phyloP scores from a whole-genome alignment of 2,113 vertebrate species.

The Theropithecus gelada region DNA sequence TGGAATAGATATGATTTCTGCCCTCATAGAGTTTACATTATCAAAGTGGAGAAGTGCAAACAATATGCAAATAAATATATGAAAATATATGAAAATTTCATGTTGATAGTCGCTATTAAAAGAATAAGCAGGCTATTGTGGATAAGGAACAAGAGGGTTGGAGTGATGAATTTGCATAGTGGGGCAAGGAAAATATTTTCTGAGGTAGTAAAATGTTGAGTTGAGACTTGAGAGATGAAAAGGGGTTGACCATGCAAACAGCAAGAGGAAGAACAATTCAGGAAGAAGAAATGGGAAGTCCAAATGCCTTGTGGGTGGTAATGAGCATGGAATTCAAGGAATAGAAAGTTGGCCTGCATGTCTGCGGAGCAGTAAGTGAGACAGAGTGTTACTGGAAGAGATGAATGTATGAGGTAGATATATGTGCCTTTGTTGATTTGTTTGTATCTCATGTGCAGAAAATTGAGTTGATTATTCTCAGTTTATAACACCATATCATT shows the following conservation, averaged over 20 bases:
- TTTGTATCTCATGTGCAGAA: background rate
- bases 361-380: background rate
- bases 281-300: background rate
- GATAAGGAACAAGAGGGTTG: background rate
- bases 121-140: background rate
- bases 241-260: background rate
- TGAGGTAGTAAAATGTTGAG: background rate
- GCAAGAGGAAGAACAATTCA: background rate
- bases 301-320: background rate
- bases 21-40: background rate
- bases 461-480: background rate
- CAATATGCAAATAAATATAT: background rate
- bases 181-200: background rate
- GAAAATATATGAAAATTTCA: conserved; percentile 11
- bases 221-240: conserved; percentile 18
- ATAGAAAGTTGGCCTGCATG: background rate
- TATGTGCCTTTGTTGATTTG: background rate
- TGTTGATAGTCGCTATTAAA: background rate
- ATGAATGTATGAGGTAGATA: too few relatives aligned
- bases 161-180: background rate
- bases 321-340: background rate
- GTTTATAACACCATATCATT: background rate
- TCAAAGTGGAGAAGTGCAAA: background rate
- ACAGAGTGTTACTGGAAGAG: background rate
- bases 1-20: background rate